Evolutionary conservation across 2,797 vertebrate species (phyloP).

Genomic region (Darevskia nairensis): DNA sequence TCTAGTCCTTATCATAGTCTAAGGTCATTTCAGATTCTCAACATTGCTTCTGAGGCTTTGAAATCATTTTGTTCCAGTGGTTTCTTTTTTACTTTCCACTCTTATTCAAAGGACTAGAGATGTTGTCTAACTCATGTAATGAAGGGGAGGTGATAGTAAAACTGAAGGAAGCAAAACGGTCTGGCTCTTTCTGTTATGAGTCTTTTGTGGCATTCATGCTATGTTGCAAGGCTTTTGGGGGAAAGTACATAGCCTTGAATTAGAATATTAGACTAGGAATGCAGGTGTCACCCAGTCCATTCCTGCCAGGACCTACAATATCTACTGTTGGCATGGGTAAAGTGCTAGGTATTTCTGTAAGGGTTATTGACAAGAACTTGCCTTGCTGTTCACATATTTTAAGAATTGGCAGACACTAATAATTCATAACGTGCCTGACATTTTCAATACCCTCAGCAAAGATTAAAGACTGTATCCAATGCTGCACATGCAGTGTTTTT

Average conservation of each 20-base stretch:
- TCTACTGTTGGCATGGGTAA: background rate
- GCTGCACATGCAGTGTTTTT: no score
- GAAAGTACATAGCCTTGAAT: background rate
- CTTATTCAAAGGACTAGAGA: background rate
- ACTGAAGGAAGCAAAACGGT: conserved; percentile 6
- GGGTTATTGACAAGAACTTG: background rate
- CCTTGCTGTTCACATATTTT: background rate
- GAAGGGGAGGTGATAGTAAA: conserved; percentile 5
- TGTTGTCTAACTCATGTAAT: background rate
- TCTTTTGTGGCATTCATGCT: background rate
- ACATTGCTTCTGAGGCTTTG: background rate
- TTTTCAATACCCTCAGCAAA: no score
- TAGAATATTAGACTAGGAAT: background rate
- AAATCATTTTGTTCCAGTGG: background rate
- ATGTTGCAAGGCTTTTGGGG: background rate
- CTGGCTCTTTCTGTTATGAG: background rate
- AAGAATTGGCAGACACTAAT: background rate
- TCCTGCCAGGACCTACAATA: background rate
- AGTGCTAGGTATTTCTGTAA: background rate
- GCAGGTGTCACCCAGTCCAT: background rate
- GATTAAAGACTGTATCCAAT: no score
- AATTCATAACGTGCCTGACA: background rate
- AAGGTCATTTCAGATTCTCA: conserved; percentile 9
- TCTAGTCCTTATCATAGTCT: background rate
- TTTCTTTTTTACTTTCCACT: background rate